These are phyloP conservation scores for Hydrozoanthus tunicans DNA, from an alignment of 64 coral and sea anemone genomes.

Conservation along the genomic window DNA sequence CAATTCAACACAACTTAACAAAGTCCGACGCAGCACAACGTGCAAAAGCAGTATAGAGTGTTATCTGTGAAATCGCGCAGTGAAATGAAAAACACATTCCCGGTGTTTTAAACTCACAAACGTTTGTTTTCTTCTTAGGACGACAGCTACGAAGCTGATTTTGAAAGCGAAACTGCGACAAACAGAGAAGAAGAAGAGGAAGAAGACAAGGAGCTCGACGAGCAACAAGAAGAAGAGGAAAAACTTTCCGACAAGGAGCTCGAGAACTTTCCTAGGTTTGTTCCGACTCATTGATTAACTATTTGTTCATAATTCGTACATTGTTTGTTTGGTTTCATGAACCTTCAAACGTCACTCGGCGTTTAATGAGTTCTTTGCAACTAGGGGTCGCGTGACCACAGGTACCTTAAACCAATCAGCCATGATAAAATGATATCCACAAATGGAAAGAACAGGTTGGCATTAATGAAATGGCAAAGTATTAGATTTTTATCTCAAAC, in stretches of 20 bases:
- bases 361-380: too few relatives aligned
- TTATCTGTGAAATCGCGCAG: background rate
- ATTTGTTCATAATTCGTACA: background rate
- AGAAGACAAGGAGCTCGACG: background rate
- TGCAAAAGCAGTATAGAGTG: background rate
- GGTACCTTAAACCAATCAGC: too few relatives aligned
- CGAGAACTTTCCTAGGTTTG: background rate
- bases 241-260: background rate
- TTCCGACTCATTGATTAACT: background rate
- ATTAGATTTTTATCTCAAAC: too few relatives aligned
- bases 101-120: background rate
- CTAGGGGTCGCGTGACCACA: too few relatives aligned
- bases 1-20: background rate
- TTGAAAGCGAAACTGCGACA: slow-evolving; percentile 39
- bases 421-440: too few relatives aligned
- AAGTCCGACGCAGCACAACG: background rate
- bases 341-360: too few relatives aligned
- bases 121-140: background rate
- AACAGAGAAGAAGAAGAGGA: slow-evolving; percentile 18
- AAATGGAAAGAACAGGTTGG: too few relatives aligned
- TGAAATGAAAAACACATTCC: background rate
- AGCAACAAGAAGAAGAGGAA: background rate
- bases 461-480: too few relatives aligned
- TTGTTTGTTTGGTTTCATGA: background rate
- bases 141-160: slow-evolving; percentile 31